Percentiles rank a stretch among this genome's conserved stretches.
These are phyloP conservation scores for Temnothorax unifasciatus DNA, from an alignment of 2,888 invertebrate genomes.

Conservation along the genomic window DNA sequence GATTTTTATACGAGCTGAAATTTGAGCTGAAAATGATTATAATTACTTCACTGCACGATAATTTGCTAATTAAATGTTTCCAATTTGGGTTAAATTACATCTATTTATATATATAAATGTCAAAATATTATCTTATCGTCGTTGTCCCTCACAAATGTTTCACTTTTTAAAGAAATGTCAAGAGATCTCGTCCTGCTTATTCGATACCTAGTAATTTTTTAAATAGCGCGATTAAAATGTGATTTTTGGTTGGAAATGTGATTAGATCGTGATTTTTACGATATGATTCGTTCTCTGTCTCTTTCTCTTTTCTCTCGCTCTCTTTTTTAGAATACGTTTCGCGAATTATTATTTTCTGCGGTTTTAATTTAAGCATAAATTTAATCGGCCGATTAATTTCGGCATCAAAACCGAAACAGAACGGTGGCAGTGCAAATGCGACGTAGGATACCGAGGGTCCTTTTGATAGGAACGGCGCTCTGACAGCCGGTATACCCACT, in stretches of 20 bases:
- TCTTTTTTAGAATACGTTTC: not conserved
- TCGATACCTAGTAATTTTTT: not conserved
- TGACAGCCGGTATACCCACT: slow-evolving; percentile 71
- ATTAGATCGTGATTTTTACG: not conserved
- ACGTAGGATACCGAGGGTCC: slow-evolving; percentile 70
- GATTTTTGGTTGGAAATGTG: no score
- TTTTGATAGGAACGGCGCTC: slow-evolving; percentile 67
- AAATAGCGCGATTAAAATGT: not conserved
- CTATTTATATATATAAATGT: not conserved
- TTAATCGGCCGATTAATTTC: slow-evolving; percentile 69
- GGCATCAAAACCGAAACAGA: slow-evolving; percentile 64
- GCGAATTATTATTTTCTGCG: not conserved
- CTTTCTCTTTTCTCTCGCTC: not conserved
- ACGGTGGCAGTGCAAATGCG: slow-evolving; percentile 72
- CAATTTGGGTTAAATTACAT: slow-evolving; percentile 18
- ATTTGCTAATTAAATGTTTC: slow-evolving; percentile 6
- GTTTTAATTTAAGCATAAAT: slow-evolving; percentile 29
- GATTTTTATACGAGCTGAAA: not conserved
- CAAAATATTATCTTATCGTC: no score
- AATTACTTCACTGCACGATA: slow-evolving; percentile 13
- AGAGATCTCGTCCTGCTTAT: not conserved
- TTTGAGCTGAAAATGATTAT: not conserved
- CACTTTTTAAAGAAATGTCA: not conserved
- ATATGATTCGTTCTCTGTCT: not conserved
- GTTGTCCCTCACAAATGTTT: not conserved